These are phyloP conservation scores for Neoniphon sammara DNA, from an alignment of 2,797 vertebrate species.

Conservation along the genomic window DNA sequence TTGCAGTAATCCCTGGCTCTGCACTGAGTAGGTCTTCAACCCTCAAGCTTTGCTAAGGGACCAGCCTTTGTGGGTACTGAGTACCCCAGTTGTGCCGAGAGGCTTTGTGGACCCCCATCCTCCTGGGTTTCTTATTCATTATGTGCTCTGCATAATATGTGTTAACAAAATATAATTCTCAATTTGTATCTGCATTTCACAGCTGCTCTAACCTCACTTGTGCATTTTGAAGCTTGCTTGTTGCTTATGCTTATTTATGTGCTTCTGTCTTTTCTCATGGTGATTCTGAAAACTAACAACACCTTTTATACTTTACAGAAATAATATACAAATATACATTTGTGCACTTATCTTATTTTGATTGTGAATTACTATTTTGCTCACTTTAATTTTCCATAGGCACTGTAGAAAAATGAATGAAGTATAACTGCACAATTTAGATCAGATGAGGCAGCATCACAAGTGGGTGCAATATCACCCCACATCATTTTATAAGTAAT, in stretches of 20 bases:
- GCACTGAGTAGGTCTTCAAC: slow-evolving; percentile 94
- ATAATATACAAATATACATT: slow-evolving; percentile 22
- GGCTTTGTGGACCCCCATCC: slow-evolving; percentile 74
- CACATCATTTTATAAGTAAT: slow-evolving; percentile 3
- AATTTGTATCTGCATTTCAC: slow-evolving; percentile 55
- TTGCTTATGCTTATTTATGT: slow-evolving; percentile 45
- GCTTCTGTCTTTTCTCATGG: slow-evolving; percentile 21
- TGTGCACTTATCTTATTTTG: slow-evolving; percentile 9
- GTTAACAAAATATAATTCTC: slow-evolving; percentile 39
- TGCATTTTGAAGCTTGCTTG: slow-evolving; percentile 46
- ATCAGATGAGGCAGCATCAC: slow-evolving; percentile 6
- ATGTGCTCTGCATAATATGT: slow-evolving; percentile 64
- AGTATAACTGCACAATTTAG: slow-evolving; percentile 1
- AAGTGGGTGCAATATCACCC: slow-evolving; percentile 12
- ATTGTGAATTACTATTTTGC: slow-evolving; percentile 11
- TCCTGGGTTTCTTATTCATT: slow-evolving; percentile 72
- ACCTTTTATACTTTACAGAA: slow-evolving; percentile 21
- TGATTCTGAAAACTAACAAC: slow-evolving; percentile 65
- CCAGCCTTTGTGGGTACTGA: slow-evolving; percentile 82
- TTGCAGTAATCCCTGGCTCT: slow-evolving; percentile 99
- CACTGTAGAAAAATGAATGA: not conserved
- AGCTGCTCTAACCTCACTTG: slow-evolving; percentile 63
- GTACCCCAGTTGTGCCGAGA: slow-evolving; percentile 77
- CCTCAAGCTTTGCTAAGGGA: slow-evolving; percentile 88
- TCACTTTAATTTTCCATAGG: slow-evolving; percentile 11